phyloP scores from a whole-genome alignment of 2,113 vertebrate genomes.

The Gymnogyps californianus region DNA sequence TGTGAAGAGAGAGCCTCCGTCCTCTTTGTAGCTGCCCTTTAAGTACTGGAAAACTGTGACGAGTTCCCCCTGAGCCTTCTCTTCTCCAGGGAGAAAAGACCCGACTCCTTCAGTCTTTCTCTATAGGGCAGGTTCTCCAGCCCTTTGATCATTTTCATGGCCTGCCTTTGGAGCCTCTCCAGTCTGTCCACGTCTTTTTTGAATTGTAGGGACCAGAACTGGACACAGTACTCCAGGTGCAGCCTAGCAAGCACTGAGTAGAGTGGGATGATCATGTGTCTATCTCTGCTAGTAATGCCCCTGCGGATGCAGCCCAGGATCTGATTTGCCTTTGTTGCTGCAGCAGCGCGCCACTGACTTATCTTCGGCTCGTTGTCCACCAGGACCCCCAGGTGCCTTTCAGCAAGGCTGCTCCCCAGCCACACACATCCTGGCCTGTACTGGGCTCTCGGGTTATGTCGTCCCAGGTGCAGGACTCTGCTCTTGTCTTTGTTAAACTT shows the following conservation, averaged over 20 bases:
- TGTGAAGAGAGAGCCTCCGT: neutral
- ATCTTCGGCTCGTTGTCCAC: neutral
- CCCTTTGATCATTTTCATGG: too few species aligned
- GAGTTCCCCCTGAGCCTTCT: neutral
- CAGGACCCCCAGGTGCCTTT: neutral
- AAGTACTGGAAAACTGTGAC: neutral
- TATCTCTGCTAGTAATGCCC: rapidly evolving
- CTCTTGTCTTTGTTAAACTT: neutral
- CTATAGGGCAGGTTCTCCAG: too few species aligned
- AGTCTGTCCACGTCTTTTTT: too few species aligned
- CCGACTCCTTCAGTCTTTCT: too few species aligned
- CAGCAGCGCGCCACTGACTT: rapidly evolving
- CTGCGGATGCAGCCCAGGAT: neutral
- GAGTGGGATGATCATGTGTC: neutral
- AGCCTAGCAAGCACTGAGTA: neutral
- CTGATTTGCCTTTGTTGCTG: neutral
- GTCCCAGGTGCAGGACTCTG: too few species aligned
- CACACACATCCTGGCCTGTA: neutral
- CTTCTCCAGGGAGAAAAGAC: too few species aligned
- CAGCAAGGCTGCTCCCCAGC: neutral
- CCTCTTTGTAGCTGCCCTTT: neutral
- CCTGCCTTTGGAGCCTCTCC: too few species aligned
- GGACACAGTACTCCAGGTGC: neutral
- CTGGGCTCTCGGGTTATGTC: neutral
- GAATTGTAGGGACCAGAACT: too few species aligned